Conservation (phyloP, 2,113 vertebrate species). For the Parotia lawesii region DNA sequence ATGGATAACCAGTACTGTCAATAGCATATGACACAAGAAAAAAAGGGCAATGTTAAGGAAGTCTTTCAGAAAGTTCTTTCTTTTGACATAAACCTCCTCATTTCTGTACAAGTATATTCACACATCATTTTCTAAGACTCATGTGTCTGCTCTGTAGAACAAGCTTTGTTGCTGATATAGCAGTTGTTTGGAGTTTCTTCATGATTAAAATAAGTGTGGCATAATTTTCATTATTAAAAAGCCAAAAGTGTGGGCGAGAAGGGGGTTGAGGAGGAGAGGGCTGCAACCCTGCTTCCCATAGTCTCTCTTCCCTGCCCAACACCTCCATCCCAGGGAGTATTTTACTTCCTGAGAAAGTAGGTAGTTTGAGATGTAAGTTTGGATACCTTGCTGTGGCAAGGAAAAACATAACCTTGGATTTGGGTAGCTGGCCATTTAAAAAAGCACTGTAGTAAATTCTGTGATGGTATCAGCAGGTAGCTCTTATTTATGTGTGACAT, state of each 20-base stretch:
- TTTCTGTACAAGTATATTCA: background rate
- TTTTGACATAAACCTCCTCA: background rate
- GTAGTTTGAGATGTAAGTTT: background rate
- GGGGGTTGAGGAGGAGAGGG: accelerated
- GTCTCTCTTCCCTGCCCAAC: background rate
- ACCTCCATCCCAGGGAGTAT: background rate
- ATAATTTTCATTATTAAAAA: background rate
- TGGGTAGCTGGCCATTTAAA: background rate
- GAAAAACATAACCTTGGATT: background rate
- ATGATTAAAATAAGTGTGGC: background rate
- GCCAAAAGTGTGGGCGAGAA: background rate
- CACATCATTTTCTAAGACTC: background rate
- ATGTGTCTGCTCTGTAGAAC: background rate
- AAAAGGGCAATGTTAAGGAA: background rate
- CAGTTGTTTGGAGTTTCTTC: background rate
- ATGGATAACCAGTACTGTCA: background rate
- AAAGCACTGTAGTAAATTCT: background rate
- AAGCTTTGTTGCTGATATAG: background rate
- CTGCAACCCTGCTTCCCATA: background rate
- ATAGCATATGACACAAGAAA: background rate
- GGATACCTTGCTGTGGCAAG: background rate
- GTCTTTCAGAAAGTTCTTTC: background rate
- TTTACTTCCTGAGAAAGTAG: background rate
- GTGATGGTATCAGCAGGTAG: background rate
- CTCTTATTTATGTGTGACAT: background rate